These are phyloP conservation scores for Drosophila kurseongensis DNA, from an alignment of 1,140 invertebrate species.

Conservation along the genomic window DNA sequence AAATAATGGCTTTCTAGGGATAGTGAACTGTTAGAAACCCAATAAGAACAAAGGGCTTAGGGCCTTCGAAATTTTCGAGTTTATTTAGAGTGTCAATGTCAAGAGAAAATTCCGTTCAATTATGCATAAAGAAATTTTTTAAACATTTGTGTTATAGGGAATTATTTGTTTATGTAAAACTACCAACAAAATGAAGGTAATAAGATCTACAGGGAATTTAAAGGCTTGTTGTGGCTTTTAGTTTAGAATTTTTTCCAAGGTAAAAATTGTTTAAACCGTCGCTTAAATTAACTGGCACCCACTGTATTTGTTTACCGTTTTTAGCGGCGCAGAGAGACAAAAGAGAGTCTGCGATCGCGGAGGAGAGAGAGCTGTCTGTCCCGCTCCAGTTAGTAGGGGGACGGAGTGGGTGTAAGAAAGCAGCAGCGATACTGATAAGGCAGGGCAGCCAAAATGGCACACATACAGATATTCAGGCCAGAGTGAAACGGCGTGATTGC, in stretches of 20 bases:
- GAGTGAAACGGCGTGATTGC: slow-evolving; percentile 43
- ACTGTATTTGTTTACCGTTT: slow-evolving; percentile 44
- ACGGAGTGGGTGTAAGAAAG: slow-evolving; percentile 1
- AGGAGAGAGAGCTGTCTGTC: slow-evolving; percentile 11
- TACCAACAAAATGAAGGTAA: neutral
- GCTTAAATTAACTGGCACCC: neutral
- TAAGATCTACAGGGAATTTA: neutral
- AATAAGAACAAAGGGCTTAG: neutral
- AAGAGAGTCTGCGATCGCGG: slow-evolving; percentile 13
- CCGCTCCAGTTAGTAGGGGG: neutral
- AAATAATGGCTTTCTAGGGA: no score
- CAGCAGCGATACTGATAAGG: slow-evolving; percentile 41
- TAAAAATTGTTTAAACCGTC: neutral
- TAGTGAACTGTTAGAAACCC: neutral
- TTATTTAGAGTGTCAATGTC: neutral
- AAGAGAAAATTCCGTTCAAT: neutral
- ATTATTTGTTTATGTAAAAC: neutral
- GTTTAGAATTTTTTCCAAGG: neutral
- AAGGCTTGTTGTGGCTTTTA: neutral
- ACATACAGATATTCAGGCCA: slow-evolving; percentile 40
- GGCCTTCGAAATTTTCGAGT: no score
- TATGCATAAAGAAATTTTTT: neutral
- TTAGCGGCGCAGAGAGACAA: neutral
- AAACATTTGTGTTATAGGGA: neutral
- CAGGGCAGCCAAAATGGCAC: slow-evolving; percentile 35